Evolutionary conservation across 2,797 vertebrate genomes (phyloP).

Genomic region (Novumbra hubbsi): DNA sequence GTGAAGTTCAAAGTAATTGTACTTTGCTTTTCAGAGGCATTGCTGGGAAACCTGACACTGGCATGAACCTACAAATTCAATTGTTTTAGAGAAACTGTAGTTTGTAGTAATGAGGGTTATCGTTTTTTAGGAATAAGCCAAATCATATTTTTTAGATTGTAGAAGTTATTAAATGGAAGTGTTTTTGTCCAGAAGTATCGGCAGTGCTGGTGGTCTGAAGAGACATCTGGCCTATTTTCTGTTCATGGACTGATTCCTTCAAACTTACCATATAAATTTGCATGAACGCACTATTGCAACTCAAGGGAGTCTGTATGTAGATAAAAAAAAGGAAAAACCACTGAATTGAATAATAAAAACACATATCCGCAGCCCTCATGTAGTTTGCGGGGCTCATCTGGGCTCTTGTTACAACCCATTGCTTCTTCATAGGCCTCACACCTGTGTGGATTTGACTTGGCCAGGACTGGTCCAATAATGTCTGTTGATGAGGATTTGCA

Average conservation of each 20-base stretch:
- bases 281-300: constrained; percentile 31
- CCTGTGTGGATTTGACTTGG: constrained; percentile 26
- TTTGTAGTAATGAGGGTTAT: constrained; percentile 48
- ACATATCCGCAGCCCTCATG: constrained; percentile 33
- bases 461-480: background rate
- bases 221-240: constrained; percentile 23
- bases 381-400: constrained; percentile 17
- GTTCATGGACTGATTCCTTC: constrained; percentile 42
- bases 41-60: constrained; percentile 54
- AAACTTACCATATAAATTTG: constrained; percentile 33
- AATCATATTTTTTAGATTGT: too few species aligned
- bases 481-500: constrained; percentile 24
- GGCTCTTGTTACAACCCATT: constrained; percentile 40
- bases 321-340: constrained; percentile 25
- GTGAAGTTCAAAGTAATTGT: constrained; percentile 53
- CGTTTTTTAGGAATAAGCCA: constrained; percentile 35
- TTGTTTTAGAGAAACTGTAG: constrained; percentile 50
- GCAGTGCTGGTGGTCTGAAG: background rate
- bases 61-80: constrained; percentile 60
- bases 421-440: constrained; percentile 46
- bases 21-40: constrained; percentile 64
- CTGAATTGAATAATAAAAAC: constrained; percentile 11
- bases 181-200: background rate
- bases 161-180: constrained; percentile 31
- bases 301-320: constrained; percentile 21